Evolutionary conservation across 2,797 vertebrate species (phyloP).

Genomic region (Gorsachius magnificus): DNA sequence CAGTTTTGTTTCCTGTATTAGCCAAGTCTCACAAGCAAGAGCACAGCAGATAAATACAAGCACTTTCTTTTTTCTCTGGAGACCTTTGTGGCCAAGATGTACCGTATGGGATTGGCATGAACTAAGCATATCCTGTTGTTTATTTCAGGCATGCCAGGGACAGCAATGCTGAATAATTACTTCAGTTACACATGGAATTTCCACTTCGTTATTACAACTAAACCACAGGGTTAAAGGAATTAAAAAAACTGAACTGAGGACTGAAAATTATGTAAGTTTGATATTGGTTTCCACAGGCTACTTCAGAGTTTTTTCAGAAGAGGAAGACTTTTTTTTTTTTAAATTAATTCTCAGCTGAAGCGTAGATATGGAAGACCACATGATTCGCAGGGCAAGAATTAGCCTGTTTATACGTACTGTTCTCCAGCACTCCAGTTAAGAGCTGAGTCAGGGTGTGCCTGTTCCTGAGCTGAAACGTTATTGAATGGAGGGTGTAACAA

Average conservation of each 20-base stretch:
- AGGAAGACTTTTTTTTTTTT: not conserved
- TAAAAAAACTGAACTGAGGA: not conserved
- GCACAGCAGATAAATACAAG: not conserved
- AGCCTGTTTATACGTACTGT: not conserved
- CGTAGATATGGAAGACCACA: not conserved
- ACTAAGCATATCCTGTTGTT: not conserved
- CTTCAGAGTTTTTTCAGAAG: not conserved
- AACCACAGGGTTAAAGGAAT: not conserved
- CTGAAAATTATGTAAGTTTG: not conserved
- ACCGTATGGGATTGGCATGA: not conserved
- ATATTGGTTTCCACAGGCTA: not conserved
- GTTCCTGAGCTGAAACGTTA: not conserved
- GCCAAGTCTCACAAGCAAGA: not conserved
- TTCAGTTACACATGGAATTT: not conserved
- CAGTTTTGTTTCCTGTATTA: not conserved
- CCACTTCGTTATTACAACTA: not conserved
- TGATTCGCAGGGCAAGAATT: not conserved
- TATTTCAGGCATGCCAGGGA: not conserved
- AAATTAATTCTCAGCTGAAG: not conserved
- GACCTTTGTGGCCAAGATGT: not conserved
- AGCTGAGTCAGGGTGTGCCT: rapidly evolving
- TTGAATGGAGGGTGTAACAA: not conserved
- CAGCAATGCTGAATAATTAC: not conserved
- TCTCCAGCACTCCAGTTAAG: not conserved
- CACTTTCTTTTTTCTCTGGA: not conserved